phyloP scores from a whole-genome alignment of 2,888 invertebrate species.

The Apamea monoglypha region DNA sequence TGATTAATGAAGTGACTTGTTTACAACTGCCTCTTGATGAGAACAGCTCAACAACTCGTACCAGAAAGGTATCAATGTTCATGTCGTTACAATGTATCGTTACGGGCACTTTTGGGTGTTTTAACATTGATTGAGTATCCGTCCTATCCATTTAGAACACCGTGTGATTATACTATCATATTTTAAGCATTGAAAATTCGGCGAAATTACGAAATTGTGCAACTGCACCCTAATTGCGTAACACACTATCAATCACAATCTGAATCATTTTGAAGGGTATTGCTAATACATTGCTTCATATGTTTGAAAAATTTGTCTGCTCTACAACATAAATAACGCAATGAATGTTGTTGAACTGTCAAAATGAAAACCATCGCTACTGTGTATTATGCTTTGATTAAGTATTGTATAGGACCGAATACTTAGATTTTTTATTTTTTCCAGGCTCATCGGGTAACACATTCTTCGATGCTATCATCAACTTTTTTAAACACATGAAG shows the following conservation, averaged over 20 bases:
- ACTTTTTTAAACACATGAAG: slow-evolving; percentile 91
- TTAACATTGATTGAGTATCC: not conserved
- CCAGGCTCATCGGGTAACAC: slow-evolving; percentile 88
- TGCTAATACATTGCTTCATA: too few species aligned
- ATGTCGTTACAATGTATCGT: not conserved
- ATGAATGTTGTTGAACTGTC: too few species aligned
- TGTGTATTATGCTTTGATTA: too few species aligned
- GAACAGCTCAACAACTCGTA: not conserved
- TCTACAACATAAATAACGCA: too few species aligned
- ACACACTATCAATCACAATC: too few species aligned
- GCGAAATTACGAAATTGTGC: too few species aligned
- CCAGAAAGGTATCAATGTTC: not conserved
- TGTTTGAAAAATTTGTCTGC: too few species aligned
- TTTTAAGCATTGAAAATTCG: not conserved
- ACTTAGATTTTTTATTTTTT: slow-evolving; percentile 23
- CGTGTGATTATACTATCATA: not conserved
- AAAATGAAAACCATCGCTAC: too few species aligned
- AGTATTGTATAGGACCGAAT: not conserved
- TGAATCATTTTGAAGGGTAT: too few species aligned
- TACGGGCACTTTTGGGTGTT: not conserved
- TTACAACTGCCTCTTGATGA: not conserved
- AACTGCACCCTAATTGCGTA: too few species aligned
- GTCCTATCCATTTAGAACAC: not conserved
- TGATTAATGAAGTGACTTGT: not conserved
- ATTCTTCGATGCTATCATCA: slow-evolving; percentile 91